phyloP scores from a whole-genome alignment of 2,113 vertebrate genomes.

The Ornithorhynchus anatinus region DNA sequence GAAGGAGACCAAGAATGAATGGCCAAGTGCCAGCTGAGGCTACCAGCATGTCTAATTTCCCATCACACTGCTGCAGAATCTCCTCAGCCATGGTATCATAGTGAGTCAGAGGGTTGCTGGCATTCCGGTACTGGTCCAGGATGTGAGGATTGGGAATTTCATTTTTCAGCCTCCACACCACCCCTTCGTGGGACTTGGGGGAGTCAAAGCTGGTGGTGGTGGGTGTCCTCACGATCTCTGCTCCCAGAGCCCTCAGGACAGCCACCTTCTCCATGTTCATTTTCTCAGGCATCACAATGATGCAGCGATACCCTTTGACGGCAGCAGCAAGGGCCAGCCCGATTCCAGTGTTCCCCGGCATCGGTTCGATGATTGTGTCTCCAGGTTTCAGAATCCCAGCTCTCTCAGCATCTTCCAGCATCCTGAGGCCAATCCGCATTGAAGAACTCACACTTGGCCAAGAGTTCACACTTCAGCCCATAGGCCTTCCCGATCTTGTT shows the following conservation, averaged over 20 bases:
- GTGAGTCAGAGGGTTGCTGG: slow-evolving; percentile 92
- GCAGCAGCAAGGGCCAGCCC: slow-evolving; percentile 93
- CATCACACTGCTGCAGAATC: slow-evolving; percentile 91
- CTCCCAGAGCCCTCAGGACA: slow-evolving; percentile 89
- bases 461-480: slow-evolving; percentile 91
- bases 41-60: slow-evolving; percentile 94
- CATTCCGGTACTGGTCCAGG: slow-evolving; percentile 95
- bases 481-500: slow-evolving; percentile 88
- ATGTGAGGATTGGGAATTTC: slow-evolving; percentile 95
- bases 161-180: slow-evolving; percentile 93
- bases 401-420: slow-evolving; percentile 93
- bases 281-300: slow-evolving; percentile 98
- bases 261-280: slow-evolving; percentile 99
- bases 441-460: slow-evolving; percentile 96
- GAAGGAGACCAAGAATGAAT: no score
- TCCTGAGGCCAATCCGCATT: slow-evolving; percentile 91
- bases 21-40: slow-evolving; percentile 86
- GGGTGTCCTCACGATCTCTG: slow-evolving; percentile 94
- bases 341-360: slow-evolving; percentile 97
- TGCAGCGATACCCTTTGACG: slow-evolving; percentile 95
- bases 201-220: slow-evolving; percentile 94
- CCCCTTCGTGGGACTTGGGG: slow-evolving; percentile 93
- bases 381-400: slow-evolving; percentile 86
- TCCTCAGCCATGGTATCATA: slow-evolving; percentile 94
- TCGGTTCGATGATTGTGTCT: slow-evolving; percentile 95